Base-by-base conservation (phyloP, 2,888 invertebrate species). In the Stramonita haemastoma region DNA sequence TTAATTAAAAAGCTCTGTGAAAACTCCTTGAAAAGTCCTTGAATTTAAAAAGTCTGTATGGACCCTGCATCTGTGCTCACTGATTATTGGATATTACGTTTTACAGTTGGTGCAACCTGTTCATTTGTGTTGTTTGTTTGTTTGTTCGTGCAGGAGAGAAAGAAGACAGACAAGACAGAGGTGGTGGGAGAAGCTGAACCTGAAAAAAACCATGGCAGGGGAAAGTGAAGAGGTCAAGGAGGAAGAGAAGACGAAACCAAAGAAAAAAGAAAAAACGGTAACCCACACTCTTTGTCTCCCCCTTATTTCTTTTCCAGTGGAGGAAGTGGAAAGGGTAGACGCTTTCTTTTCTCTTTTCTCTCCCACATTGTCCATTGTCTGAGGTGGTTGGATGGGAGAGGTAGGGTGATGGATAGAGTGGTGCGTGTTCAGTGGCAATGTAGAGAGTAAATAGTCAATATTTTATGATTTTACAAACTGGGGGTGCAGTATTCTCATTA, bases 151-250 rank as follows among this genome's bases (percentile, higher is more conserved):
- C 91, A 97, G 90, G 93, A 96, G 87, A 94, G 93, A 95, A 97
- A 96, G 94, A 97, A 22, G 1, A 91, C 96, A 94, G 96, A 96
- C 81, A 96, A 96, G 90, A 96, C 96, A 91, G 96, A 91, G 90
- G 92, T 91, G 87, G 91, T 90, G 90, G 90, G 91, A 83, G 89
- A 93, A 92, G 83, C 87, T 83, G 91, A 91, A 56, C 92, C 93
- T 89, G 93, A 92, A 56, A 93, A n/a, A 93, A 91, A 93, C 94
- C 34, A 90, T 93, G 92, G 93, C 92, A 90, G 66, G 34, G 56
- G 79, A 79, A 26, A 17, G 32, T 79, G 79, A 79, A 79, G 79
- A 79, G 89, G 90, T 87, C 46, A 77, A 84, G 17, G 26, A 85
- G 32, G 92, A 93, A 87, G 92, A 93, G 46, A 93, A 94, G 81